Evolutionary conservation across 2,113 vertebrate species (phyloP).

Genomic region (Limanda limanda): DNA sequence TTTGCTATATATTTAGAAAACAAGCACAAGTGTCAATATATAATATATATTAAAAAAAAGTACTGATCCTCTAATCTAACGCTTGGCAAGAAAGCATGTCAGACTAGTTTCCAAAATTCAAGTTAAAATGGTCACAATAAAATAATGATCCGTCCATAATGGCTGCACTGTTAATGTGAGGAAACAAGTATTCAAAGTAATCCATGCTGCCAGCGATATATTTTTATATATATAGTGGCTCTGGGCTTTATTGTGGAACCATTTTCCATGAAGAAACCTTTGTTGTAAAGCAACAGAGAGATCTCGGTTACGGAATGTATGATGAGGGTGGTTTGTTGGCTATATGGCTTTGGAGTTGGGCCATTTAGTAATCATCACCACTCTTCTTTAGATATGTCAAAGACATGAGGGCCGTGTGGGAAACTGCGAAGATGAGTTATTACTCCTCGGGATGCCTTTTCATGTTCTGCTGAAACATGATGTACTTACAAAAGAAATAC

Average conservation of each 20-base stretch:
- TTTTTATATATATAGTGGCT: background rate
- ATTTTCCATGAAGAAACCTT: conserved; percentile 34
- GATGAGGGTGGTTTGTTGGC: conserved; percentile 61
- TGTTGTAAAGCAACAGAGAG: conserved; percentile 59
- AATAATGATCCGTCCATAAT: background rate
- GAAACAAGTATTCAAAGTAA: background rate
- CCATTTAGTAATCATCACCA: conserved; percentile 78
- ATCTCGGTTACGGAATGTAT: conserved; percentile 55
- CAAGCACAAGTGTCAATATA: background rate
- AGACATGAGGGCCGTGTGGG: conserved; percentile 76
- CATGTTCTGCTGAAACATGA: conserved; percentile 63
- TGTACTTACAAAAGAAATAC: conserved; percentile 62
- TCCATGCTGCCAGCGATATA: background rate
- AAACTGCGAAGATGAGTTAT: conserved; percentile 71
- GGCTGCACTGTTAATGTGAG: background rate
- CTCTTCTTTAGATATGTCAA: conserved; percentile 71
- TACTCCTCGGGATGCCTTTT: conserved; percentile 64
- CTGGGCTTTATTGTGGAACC: conserved; percentile 51
- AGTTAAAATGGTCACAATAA: background rate
- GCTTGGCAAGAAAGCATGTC: background rate
- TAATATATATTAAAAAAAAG: background rate
- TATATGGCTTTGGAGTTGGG: conserved; percentile 61
- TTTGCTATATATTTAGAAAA: background rate
- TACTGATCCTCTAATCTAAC: background rate
- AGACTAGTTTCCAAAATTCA: background rate